Evolutionary conservation across 2,797 vertebrate species (phyloP), one percentile per base, ranked within the genome.

Genomic region (Echiichthys vipera): DNA sequence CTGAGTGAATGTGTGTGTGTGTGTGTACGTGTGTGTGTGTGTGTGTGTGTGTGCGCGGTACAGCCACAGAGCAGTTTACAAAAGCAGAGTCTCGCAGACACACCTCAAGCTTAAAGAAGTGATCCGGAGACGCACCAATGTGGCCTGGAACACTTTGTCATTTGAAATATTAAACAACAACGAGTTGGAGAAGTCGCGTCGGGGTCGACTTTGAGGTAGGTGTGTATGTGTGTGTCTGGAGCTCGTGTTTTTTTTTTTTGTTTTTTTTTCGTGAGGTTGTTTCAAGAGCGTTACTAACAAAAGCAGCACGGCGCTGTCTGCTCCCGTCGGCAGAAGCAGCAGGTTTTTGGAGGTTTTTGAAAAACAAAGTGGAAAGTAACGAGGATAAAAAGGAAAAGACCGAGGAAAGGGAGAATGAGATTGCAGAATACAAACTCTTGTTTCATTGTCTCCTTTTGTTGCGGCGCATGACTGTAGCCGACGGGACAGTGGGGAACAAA

Each of bases 401-500:
- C 1, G 12, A 4, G 27, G 49, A 57, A 50, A 56, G 64, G 13
- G 55, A 40, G 67, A 59, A 81, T 61, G 78, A 82, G 84, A 74
- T 62, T 56, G 74, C 73, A 63, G 80, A 83, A 83, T 4, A 63
- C 58, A 81, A 92, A 92, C 85, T 92, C 83, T 84, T 81, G 75
- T 46, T 83, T 90, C 87, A 89, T 93, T 92, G 90, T 92, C 84
- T 89, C 72, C 88, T 91, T 88, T 91, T 93, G 91, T 90, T 90
- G 83, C 76, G 50, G 87, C 83, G 75, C 85, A 24, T 63, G 86
- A 80, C 80, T 83, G 77, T 58, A 68, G 67, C 78, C 40, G 67
- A 83, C 87, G 90, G 90, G 90, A 90, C 90, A 88, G 88, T 70
- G 46, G 1, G 5, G 81, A 64, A 47, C 65, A 66, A 70, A 79